Base-by-base conservation (phyloP, 2,797 vertebrate species). In the Pelobates cultripes region DNA sequence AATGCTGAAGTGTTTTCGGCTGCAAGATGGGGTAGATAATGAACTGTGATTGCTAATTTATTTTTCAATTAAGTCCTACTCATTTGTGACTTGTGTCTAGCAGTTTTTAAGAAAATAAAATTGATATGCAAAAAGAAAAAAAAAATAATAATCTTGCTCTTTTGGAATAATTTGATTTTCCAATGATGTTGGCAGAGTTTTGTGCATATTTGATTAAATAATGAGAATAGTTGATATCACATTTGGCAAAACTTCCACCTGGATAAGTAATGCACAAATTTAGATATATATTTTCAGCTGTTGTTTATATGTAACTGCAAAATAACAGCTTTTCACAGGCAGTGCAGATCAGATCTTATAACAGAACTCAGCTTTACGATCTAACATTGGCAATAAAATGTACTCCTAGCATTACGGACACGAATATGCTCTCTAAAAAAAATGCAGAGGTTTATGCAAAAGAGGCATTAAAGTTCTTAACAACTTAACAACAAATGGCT, bases 121-220 rank as follows among this genome's bases (percentile, higher is more conserved):
- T 79, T 84, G 77, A 84, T 79, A 79, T 84, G 82, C 82, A 79
- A 79, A 75, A 78, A 47, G 63, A 51, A 51, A 51, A 51, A 51
- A 10, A 10, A 10, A 70, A 70, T 61, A 80, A 70, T 79, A 79
- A 78, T 72, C 44, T 55, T 84, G 77, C 77, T 84, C 82, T 75
- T 79, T 84, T 84, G 72, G 77, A 79, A 79, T 84, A 84, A 84
- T 84, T 79, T 84, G 82, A 84, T 84, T 84, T 75, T 75, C 77
- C 82, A 79, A 79, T 75, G 82, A 84, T 79, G 77, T 75, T 79
- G 77, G 82, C 82, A 79, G 77, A 84, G 67, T 75, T 84, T 71
- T 84, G 15, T 75, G 82, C 82, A 84, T 84, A 84, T 84, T 84
- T 84, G 82, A 84, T 84, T 84, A 84, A 84, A 84, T 84, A 84